Base-by-base conservation (phyloP, 2,113 vertebrate species). In the Telmatochromis sp. region DNA sequence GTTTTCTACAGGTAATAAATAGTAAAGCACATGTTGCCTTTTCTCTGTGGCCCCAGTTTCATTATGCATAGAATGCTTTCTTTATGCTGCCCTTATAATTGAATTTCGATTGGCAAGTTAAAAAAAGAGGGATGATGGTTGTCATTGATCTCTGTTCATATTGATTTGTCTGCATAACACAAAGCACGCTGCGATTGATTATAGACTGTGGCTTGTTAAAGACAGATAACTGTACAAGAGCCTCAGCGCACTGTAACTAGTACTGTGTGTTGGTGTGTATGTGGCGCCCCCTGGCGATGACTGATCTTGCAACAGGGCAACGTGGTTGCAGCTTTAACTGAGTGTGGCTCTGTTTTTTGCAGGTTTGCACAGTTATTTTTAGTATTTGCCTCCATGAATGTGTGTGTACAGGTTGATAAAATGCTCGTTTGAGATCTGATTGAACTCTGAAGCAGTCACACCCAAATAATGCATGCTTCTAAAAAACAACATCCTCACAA, bases 101-200 rank as follows among this genome's bases (percentile, higher is more conserved):
- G 93, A 86, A 93, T 94, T 96, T 96, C 90, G 94, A 96, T 95
- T 95, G 87, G 86, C 86, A 89, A 57, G 90, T 93, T 93, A 81
- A 91, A 89, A 93, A 91, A 87, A 93, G 94, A 91, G 91, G 95
- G 94, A 94, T 94, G 84, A 94, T 91, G 86, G 91, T 89, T 90
- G 86, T 26, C 70, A 96, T 96, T 85, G 95, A 97, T 96, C 86
- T 84, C n/a, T 93, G 83, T 40, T 47, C 21, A 7, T 42, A 96
- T 95, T 85, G 95, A 96, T 95, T 94, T 81, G 91, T 92, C 95
- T 95, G 91, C 85, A 60, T 93, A 89, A 94, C 93, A 91, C 92
- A 90, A 92, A 91, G 89, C 88, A 84, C 90, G 83, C 91, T 86
- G 87, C 80, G 89, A 95, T 85, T 82, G 88, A 86, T 87, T 80